These are phyloP conservation scores for Lasioglossum figueresi DNA, from an alignment of 2,888 invertebrate genomes.

Conservation along the genomic window DNA sequence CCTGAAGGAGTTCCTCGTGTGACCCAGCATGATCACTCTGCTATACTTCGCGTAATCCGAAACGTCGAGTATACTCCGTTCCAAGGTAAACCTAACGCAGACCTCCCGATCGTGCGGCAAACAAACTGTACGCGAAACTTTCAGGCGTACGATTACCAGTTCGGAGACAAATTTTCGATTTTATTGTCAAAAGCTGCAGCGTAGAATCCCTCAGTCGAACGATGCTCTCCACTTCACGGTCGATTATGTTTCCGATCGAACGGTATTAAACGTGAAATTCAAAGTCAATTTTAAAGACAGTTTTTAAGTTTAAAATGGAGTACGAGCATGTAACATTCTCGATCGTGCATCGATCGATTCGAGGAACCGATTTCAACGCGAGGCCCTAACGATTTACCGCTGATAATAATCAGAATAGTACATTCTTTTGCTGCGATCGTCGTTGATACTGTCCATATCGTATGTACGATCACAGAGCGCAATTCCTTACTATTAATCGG, in stretches of 20 bases:
- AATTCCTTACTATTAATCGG: constrained; percentile 4
- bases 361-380: not conserved
- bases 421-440: not conserved
- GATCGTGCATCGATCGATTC: not conserved
- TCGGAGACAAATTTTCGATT: not conserved
- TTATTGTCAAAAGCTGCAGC: not conserved
- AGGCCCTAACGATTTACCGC: not conserved
- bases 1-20: constrained; percentile 82
- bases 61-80: constrained; percentile 10
- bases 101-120: not conserved
- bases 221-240: not conserved
- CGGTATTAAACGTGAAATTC: not conserved
- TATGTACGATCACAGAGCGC: not conserved
- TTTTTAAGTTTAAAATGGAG: not conserved
- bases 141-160: not conserved
- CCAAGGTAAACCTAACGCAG: constrained; percentile 17
- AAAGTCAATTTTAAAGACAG: not conserved
- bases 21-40: constrained; percentile 30
- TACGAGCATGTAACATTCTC: not conserved
- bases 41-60: not conserved
- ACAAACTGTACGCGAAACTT: not conserved
- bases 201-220: not conserved
- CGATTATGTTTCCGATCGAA: constrained; percentile 1
- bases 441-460: not conserved
- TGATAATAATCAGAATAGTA: not conserved